Percentiles rank a stretch among this genome's conserved stretches.
These are phyloP conservation scores for Gallinago nigripennis DNA, from an alignment of 2,797 vertebrate species.

Conservation along the genomic window DNA sequence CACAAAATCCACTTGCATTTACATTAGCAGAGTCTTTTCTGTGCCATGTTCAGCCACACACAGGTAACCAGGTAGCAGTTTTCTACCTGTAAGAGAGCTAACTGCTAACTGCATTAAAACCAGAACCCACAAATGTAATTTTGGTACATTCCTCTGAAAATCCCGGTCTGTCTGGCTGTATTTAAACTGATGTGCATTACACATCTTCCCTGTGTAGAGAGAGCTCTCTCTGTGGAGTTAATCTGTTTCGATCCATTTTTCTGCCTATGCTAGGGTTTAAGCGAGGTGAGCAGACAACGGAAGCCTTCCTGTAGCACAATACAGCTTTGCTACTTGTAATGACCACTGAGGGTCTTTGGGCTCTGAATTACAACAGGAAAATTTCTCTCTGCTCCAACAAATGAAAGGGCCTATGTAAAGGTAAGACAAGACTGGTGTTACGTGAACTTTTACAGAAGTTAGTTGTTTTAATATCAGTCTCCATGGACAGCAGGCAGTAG, in stretches of 20 bases:
- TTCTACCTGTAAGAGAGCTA: background rate
- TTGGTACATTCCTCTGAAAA: background rate
- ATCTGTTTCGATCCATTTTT: background rate
- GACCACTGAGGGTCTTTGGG: background rate
- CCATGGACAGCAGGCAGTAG: background rate
- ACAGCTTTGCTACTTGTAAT: background rate
- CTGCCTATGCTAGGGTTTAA: background rate
- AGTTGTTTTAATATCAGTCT: background rate
- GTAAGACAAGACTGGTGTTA: background rate
- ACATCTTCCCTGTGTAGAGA: rapidly evolving
- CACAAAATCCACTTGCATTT: background rate
- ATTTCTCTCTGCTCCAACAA: background rate
- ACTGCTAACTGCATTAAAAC: background rate
- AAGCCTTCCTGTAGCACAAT: background rate
- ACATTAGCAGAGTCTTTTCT: background rate
- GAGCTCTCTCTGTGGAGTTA: background rate
- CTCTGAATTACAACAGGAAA: background rate
- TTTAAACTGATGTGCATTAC: background rate
- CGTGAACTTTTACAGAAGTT: background rate
- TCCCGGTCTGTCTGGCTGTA: background rate
- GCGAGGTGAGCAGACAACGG: background rate
- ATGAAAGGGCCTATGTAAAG: background rate
- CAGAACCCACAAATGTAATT: background rate
- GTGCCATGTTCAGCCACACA: background rate
- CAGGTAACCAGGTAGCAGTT: background rate